Percentiles rank a stretch among this genome's conserved stretches.
Evolutionary conservation across 1,140 invertebrate genomes (phyloP).

Genomic region (Charaxes varanes): DNA sequence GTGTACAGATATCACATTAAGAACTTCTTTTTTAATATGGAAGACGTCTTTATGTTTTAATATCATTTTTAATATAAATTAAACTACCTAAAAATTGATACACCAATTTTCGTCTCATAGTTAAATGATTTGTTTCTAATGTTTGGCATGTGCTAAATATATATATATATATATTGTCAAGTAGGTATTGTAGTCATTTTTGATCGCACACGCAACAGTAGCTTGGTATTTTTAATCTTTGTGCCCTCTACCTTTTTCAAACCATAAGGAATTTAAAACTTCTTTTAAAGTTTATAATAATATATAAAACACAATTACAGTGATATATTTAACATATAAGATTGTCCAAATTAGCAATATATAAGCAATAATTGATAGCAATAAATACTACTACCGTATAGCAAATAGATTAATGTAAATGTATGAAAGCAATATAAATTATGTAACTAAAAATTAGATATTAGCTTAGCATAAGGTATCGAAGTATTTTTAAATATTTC

Average conservation of each 20-base stretch:
- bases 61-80: no score
- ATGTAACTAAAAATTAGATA: constrained; percentile 12
- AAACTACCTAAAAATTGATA: no score
- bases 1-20: no score
- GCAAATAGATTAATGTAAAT: constrained; percentile 13
- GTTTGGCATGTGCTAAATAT: no score
- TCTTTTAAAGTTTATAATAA: constrained; percentile 8
- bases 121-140: no score
- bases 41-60: no score
- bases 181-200: no score
- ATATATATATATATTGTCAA: no score
- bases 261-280: constrained; percentile 1
- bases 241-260: constrained; percentile 1
- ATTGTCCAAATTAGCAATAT: constrained; percentile 43
- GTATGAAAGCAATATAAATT: constrained; percentile 29
- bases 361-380: constrained; percentile 38
- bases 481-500: constrained; percentile 5
- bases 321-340: constrained; percentile 29
- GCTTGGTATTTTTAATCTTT: neutral
- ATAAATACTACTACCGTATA: constrained; percentile 17
- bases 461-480: constrained; percentile 14
- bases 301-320: constrained; percentile 20
- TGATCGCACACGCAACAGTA: neutral
- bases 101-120: no score
- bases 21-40: no score